phyloP scores from a whole-genome alignment of 2,113 vertebrate genomes.

The Stictonetta naevosa region DNA sequence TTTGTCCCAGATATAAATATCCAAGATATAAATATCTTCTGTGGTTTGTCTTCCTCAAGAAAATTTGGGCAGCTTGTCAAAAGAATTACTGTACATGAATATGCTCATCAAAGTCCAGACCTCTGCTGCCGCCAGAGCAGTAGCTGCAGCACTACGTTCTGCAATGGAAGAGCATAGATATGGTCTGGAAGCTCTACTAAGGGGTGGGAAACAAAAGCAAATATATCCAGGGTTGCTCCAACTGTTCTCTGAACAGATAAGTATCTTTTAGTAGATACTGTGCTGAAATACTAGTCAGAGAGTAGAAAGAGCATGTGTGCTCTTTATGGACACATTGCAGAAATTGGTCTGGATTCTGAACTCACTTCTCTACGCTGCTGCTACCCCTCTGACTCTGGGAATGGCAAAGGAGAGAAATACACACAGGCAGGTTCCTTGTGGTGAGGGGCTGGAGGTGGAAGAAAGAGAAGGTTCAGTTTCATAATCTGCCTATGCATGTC shows the following conservation, averaged over 20 bases:
- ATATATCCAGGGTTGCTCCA: not conserved
- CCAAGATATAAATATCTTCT: conserved; percentile 36
- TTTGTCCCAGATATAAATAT: conserved; percentile 50
- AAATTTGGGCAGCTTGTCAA: conserved; percentile 33
- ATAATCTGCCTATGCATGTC: fast-evolving
- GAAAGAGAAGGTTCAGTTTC: not conserved
- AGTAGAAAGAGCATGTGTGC: not conserved
- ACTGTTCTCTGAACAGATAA: not conserved
- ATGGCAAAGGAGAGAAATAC: not conserved
- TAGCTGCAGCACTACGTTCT: not conserved
- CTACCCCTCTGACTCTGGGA: not conserved
- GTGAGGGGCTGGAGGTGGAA: not conserved
- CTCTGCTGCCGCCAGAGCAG: not conserved
- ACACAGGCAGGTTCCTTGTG: fast-evolving
- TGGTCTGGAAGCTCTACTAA: not conserved
- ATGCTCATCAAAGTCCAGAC: not conserved
- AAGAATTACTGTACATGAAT: not conserved
- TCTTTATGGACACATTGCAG: not conserved
- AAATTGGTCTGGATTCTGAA: not conserved
- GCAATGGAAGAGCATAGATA: not conserved
- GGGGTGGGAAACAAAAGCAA: not conserved
- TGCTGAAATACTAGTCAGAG: not conserved
- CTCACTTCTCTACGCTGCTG: fast-evolving
- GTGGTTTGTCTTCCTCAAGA: conserved; percentile 28
- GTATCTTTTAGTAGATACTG: not conserved